Conservation (phyloP, 1,140 invertebrate species). For the Triops longicaudatus region DNA sequence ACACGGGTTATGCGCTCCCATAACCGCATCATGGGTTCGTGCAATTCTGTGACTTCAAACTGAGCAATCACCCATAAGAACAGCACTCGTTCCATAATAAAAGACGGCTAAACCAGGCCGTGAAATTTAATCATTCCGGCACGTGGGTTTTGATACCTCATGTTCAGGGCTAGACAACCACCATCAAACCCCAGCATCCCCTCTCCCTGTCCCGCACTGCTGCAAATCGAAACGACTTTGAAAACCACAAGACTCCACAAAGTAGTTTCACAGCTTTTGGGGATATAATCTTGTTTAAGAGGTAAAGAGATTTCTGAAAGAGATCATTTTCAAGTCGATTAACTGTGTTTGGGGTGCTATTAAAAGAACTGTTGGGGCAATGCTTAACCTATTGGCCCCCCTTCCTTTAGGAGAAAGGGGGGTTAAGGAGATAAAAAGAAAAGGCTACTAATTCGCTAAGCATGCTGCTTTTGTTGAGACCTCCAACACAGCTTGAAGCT, state of each 20-base stretch:
- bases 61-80: neutral
- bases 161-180: too few relatives aligned
- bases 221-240: too few relatives aligned
- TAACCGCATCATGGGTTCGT: too few relatives aligned
- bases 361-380: neutral
- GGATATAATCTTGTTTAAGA: neutral
- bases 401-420: neutral
- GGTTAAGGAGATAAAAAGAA: neutral
- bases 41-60: neutral
- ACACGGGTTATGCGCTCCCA: too few relatives aligned
- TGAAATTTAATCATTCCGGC: neutral
- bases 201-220: neutral
- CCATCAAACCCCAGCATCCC: neutral
- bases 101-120: neutral
- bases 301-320: neutral
- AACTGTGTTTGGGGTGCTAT: neutral
- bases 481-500: neutral
- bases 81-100: neutral
- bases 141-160: neutral
- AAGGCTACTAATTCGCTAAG: neutral
- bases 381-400: too few relatives aligned
- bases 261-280: neutral
- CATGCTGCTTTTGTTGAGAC: conserved; percentile 11
- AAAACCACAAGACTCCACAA: neutral
- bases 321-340: conserved; percentile 1